Evolutionary conservation across 2,797 vertebrate genomes (phyloP).

Genomic region (Sciurus vulgaris): DNA sequence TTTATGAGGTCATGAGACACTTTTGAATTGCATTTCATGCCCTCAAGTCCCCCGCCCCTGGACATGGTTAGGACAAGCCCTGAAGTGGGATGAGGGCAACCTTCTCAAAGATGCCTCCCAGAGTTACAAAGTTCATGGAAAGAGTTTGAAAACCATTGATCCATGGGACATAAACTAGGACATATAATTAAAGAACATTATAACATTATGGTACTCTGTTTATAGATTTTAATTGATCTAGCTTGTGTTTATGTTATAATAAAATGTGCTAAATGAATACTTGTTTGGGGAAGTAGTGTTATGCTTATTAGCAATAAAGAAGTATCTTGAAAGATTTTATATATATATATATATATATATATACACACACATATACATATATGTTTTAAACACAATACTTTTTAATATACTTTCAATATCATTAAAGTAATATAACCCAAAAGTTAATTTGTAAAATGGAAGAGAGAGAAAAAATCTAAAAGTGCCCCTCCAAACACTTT

Average conservation of each 20-base stretch:
- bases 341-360: neutral
- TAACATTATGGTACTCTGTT: constrained; percentile 55
- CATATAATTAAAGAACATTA: constrained; percentile 73
- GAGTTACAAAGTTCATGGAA: constrained; percentile 62
- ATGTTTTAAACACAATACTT: constrained; percentile 14
- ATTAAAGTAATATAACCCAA: constrained; percentile 17
- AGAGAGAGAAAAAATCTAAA: constrained; percentile 23
- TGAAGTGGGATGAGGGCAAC: constrained; percentile 6
- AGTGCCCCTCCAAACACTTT: neutral
- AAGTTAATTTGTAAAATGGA: constrained; percentile 48
- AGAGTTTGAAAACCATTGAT: constrained; percentile 82
- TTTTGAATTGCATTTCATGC: constrained; percentile 77
- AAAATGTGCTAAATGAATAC: constrained; percentile 65
- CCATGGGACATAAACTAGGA: constrained; percentile 83
- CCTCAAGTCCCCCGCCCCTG: constrained; percentile 38
- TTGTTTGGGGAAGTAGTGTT: constrained; percentile 59
- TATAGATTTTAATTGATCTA: constrained; percentile 63
- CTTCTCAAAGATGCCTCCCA: constrained; percentile 51
- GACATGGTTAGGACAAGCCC: constrained; percentile 37
- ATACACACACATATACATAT: neutral
- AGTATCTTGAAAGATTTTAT: constrained; percentile 2
- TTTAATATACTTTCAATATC: constrained; percentile 45
- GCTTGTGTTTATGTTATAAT: constrained; percentile 30
- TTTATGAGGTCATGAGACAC: constrained; percentile 76
- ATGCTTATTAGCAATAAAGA: constrained; percentile 43